Evolutionary conservation across 2,797 vertebrate genomes (phyloP).

Genomic region (Antennarius maculatus): DNA sequence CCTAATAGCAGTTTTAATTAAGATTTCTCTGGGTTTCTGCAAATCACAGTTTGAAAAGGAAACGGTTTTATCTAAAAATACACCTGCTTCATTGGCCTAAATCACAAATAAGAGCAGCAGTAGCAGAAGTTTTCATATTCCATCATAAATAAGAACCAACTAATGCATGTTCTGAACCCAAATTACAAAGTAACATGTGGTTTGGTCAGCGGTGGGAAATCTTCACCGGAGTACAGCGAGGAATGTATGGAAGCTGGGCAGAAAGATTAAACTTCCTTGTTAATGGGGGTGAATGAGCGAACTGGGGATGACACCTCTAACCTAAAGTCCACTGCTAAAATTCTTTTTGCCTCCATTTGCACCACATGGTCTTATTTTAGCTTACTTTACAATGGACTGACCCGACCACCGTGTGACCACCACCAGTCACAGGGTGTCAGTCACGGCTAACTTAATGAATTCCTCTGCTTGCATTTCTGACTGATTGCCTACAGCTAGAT

Average conservation of each 20-base stretch:
- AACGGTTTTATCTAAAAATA: constrained; percentile 25
- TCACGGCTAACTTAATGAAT: neutral
- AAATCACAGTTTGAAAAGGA: constrained; percentile 30
- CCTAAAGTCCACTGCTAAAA: no score
- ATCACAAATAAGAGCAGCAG: constrained; percentile 28
- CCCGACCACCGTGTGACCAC: neutral
- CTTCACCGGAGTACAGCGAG: constrained; percentile 4
- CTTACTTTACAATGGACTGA: neutral
- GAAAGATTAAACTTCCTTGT: constrained; percentile 15
- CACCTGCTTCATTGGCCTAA: constrained; percentile 26
- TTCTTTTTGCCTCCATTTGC: no score
- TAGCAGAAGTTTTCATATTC: constrained; percentile 13
- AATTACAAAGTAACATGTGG: constrained; percentile 38
- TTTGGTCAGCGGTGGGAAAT: constrained; percentile 16
- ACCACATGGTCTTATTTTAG: no score
- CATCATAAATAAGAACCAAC: constrained; percentile 42
- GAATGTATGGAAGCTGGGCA: constrained; percentile 21
- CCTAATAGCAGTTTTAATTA: neutral
- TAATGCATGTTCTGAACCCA: constrained; percentile 35
- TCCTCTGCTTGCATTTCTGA: neutral
- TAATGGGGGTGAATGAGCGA: constrained; percentile 20
- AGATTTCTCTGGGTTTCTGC: constrained; percentile 18
- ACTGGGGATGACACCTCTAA: constrained; percentile 1
- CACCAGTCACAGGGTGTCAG: no score
- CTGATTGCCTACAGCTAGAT: constrained; percentile 3